These are phyloP conservation scores for Oxygymnocypris stewartii DNA, from an alignment of 2,113 vertebrate species.

Conservation along the genomic window DNA sequence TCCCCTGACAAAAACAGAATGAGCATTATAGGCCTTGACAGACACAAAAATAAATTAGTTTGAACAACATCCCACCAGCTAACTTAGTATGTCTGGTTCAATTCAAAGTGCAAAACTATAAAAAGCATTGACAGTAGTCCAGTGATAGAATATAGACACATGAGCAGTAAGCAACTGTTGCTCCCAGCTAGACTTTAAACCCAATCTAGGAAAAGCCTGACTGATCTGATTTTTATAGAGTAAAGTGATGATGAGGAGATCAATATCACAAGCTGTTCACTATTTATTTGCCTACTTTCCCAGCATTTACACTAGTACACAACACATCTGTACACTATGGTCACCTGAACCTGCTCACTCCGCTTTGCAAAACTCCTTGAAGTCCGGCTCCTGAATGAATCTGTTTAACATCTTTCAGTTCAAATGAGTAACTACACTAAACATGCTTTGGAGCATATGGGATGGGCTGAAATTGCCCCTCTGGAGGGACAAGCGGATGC, in stretches of 20 bases:
- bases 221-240: slow-evolving; percentile 54
- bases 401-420: slow-evolving; percentile 94
- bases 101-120: slow-evolving; percentile 66
- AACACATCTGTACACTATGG: slow-evolving; percentile 34
- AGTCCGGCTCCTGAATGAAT: slow-evolving; percentile 88
- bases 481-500: slow-evolving; percentile 79
- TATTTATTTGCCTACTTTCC: slow-evolving; percentile 67
- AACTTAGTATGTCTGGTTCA: slow-evolving; percentile 69
- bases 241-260: slow-evolving; percentile 49
- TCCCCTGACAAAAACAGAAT: slow-evolving; percentile 70
- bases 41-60: slow-evolving; percentile 73
- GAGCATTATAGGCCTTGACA: slow-evolving; percentile 72
- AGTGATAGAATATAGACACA: slow-evolving; percentile 63
- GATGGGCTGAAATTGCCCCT: slow-evolving; percentile 82
- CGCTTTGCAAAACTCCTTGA: slow-evolving; percentile 69
- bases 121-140: slow-evolving; percentile 69
- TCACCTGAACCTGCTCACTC: slow-evolving; percentile 55
- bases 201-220: slow-evolving; percentile 64
- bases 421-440: slow-evolving; percentile 89
- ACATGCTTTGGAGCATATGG: slow-evolving; percentile 87
- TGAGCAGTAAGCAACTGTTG: slow-evolving; percentile 50
- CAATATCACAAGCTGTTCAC: too few species aligned
- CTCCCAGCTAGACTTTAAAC: slow-evolving; percentile 39
- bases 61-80: slow-evolving; percentile 74
- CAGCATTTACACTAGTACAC: slow-evolving; percentile 36